These are phyloP conservation scores for Sciurus vulgaris DNA, from an alignment of 2,797 vertebrate genomes.

Conservation along the genomic window DNA sequence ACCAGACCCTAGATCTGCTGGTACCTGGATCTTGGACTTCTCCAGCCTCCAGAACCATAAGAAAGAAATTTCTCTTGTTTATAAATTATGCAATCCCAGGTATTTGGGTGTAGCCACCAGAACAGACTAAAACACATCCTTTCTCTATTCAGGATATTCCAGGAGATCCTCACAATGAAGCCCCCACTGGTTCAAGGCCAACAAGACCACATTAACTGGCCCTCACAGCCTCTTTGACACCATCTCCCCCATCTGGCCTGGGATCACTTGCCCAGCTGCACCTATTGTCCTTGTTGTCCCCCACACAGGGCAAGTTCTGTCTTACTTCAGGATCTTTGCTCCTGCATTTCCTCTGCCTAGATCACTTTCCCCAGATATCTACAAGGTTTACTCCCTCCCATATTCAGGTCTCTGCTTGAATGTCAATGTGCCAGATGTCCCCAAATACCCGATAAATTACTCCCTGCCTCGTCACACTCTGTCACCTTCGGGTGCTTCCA, in stretches of 20 bases:
- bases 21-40: neutral
- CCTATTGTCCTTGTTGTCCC: neutral
- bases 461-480: neutral
- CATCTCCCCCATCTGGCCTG: neutral
- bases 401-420: neutral
- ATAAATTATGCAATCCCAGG: neutral
- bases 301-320: neutral
- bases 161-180: constrained; percentile 1
- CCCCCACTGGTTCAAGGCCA: neutral
- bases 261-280: neutral
- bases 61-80: neutral
- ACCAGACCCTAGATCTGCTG: neutral
- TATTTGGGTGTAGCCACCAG: neutral
- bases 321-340: neutral
- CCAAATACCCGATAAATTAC: neutral
- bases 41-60: neutral
- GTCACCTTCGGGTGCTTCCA: neutral
- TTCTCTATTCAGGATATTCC: constrained; percentile 11
- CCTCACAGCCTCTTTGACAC: neutral
- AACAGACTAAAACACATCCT: neutral
- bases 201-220: neutral
- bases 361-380: neutral
- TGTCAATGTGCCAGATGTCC: neutral
- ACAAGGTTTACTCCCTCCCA: neutral
- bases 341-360: neutral